phyloP scores from a whole-genome alignment of 2,797 vertebrate genomes.

The Morelia viridis region DNA sequence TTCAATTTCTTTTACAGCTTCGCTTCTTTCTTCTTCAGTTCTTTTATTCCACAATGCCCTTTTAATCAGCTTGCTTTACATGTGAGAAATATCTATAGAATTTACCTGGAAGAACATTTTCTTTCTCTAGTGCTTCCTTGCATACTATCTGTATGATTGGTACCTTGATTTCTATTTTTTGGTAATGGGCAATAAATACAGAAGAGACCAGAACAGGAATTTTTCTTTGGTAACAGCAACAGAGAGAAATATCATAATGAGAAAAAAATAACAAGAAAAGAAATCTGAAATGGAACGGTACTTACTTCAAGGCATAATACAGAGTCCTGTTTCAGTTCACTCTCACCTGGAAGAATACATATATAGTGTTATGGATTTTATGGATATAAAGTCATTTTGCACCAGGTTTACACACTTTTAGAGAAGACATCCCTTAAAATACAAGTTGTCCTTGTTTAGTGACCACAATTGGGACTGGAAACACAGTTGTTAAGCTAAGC shows the following conservation, averaged over 20 bases:
- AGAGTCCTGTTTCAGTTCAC: constrained; percentile 44
- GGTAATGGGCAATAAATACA: not conserved
- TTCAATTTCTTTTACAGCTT: not conserved
- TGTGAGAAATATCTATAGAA: not conserved
- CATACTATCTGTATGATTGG: not conserved
- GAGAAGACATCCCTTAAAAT: not conserved
- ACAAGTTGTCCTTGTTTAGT: not conserved
- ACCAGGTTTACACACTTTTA: not conserved
- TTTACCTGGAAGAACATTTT: not conserved
- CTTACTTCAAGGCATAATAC: constrained; percentile 58
- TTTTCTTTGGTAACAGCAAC: not conserved
- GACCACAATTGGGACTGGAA: not conserved
- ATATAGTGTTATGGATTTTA: not conserved
- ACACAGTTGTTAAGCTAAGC: not conserved
- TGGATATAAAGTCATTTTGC: not conserved
- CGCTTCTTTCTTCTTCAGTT: not conserved
- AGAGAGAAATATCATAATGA: not conserved
- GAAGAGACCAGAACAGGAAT: not conserved
- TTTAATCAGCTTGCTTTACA: not conserved
- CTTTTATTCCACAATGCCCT: not conserved
- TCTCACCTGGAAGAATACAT: constrained; percentile 48
- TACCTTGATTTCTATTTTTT: not conserved
- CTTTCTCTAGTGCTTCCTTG: not conserved
- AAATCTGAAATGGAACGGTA: constrained; percentile 20
- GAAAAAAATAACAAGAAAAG: not conserved